Percentiles rank a stretch among this genome's conserved stretches.
Conservation (phyloP, 2,888 invertebrate genomes). For the Eledone cirrhosa region DNA sequence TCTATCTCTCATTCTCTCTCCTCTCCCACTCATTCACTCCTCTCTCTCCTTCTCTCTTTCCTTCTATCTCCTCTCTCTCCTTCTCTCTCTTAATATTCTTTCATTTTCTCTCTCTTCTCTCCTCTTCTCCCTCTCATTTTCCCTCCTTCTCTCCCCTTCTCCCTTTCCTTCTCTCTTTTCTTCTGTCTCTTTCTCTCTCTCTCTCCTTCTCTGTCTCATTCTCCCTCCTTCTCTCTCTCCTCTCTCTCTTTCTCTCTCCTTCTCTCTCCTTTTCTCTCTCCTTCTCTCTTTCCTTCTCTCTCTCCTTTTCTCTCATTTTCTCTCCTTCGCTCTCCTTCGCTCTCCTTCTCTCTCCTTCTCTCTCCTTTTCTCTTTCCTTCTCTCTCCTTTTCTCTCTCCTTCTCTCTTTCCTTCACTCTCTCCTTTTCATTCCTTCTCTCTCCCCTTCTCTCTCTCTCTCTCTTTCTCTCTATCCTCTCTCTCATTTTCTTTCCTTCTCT, state of each 20-base stretch:
- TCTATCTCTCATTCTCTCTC: too few species aligned
- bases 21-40: too few species aligned
- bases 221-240: neutral
- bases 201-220: neutral
- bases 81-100: neutral
- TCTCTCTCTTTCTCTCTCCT: constrained; percentile 17
- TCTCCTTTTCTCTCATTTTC: neutral
- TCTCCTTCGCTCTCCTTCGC: constrained; percentile 9
- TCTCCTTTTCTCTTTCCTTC: constrained; percentile 9
- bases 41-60: too few species aligned
- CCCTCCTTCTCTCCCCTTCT: too few species aligned
- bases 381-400: constrained; percentile 15
- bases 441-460: neutral
- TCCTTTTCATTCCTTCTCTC: neutral
- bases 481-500: too few species aligned
- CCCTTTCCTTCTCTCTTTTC: neutral
- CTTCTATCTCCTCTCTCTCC: neutral
- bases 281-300: neutral
- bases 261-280: neutral
- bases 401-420: constrained; percentile 8
- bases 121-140: neutral
- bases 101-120: neutral
- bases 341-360: constrained; percentile 8
- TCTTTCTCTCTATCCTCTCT: neutral
- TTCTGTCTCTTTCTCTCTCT: neutral